Percentiles rank a stretch among this genome's conserved stretches.
phyloP scores from a whole-genome alignment of 2,888 invertebrate genomes.

The Cremastinae sp. region DNA sequence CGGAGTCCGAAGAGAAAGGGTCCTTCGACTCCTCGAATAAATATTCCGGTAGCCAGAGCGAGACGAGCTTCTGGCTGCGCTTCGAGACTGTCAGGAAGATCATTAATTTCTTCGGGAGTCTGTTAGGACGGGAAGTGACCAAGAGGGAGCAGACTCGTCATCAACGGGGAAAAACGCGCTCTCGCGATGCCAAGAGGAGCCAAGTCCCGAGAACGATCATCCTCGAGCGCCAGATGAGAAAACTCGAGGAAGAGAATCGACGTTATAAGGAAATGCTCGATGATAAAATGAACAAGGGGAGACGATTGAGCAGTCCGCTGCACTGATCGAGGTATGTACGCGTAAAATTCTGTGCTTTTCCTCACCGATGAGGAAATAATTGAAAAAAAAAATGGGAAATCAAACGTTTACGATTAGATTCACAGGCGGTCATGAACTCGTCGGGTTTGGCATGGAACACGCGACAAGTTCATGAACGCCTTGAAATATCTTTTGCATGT shows the following conservation, averaged over 20 bases:
- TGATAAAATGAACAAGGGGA: constrained; percentile 42
- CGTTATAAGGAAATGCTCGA: constrained; percentile 34
- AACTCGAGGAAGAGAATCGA: constrained; percentile 53
- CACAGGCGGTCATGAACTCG: no score
- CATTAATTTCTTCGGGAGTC: constrained; percentile 53
- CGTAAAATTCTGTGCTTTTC: no score
- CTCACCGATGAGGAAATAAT: no score
- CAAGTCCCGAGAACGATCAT: constrained; percentile 49
- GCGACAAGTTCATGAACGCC: no score
- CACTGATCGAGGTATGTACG: constrained; percentile 55
- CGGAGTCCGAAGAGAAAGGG: constrained; percentile 12
- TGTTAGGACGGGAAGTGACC: constrained; percentile 26
- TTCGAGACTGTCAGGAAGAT: constrained; percentile 36
- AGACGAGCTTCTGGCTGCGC: constrained; percentile 41
- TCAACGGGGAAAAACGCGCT: no score
- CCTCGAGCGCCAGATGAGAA: constrained; percentile 58
- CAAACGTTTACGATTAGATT: no score
- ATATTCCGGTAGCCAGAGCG: constrained; percentile 10
- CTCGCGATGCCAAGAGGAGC: no score
- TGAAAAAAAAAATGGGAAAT: no score
- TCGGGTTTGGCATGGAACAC: no score
- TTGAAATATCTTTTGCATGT: not conserved
- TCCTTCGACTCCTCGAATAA: not conserved
- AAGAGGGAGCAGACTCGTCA: no score
- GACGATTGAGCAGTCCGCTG: constrained; percentile 66